A percentile compares a stretch with the other conserved stretches of the same genome.
Conservation (phyloP, 2,797 vertebrate genomes). For the Eospalax fontanierii region DNA sequence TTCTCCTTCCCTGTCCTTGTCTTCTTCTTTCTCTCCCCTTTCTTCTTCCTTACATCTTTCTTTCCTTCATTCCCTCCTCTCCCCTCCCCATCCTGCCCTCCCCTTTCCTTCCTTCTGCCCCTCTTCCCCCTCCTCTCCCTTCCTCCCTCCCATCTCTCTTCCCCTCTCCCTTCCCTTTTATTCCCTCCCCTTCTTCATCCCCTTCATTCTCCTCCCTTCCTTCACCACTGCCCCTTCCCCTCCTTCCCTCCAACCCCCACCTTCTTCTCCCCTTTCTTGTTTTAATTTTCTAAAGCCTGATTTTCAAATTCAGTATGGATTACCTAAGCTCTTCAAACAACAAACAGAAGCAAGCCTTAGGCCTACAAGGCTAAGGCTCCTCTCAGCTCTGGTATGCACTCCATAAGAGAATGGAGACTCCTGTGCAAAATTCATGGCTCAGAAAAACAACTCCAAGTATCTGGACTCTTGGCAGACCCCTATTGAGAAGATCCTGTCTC, state of each 20-base stretch:
- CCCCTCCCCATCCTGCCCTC: not conserved
- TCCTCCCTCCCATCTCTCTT: no score
- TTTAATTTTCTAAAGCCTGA: not conserved
- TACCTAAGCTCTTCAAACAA: not conserved
- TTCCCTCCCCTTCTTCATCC: no score
- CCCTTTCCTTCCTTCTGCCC: accelerated
- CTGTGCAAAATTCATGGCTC: not conserved
- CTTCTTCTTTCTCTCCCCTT: not conserved
- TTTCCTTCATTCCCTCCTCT: no score
- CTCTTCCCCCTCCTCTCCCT: no score
- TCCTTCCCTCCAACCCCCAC: no score
- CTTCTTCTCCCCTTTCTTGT: not conserved
- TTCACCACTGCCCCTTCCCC: no score
- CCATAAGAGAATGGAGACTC: not conserved
- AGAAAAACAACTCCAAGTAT: not conserved
- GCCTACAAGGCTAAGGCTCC: not conserved
- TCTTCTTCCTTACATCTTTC: no score
- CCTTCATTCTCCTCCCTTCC: not conserved
- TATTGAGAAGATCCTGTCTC: constrained; percentile 22
- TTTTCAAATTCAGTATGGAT: not conserved
- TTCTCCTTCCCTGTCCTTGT: no score
- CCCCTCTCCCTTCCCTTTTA: no score
- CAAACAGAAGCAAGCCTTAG: not conserved
- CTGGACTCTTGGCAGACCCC: not conserved
- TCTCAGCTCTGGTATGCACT: constrained; percentile 40